phyloP scores from a whole-genome alignment of 2,888 invertebrate species.

The Perizoma affinitatum region DNA sequence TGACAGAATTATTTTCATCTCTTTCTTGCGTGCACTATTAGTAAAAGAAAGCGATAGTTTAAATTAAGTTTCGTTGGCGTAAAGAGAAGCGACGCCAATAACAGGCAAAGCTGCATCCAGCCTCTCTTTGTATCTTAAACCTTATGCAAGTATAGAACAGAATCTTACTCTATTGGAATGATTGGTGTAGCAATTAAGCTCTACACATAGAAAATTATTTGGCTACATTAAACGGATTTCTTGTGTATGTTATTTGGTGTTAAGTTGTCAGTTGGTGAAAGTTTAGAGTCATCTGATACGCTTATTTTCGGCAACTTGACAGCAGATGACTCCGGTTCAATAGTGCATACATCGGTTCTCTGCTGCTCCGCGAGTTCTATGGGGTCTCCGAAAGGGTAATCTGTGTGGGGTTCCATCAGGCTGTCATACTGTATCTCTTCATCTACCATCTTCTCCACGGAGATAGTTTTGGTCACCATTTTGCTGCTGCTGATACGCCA shows the following conservation, averaged over 20 bases:
- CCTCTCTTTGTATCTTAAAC: too few species aligned
- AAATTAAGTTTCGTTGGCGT: too few species aligned
- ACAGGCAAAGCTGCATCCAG: too few species aligned
- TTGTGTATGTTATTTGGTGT: not conserved
- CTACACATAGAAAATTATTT: not conserved
- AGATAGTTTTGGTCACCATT: constrained; percentile 5
- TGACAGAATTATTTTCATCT: too few species aligned
- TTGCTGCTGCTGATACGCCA: constrained; percentile 72
- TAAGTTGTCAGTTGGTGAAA: not conserved
- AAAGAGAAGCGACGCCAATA: too few species aligned
- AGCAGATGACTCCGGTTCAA: constrained; percentile 13
- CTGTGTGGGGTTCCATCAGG: not conserved
- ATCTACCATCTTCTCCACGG: constrained; percentile 15
- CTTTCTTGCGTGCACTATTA: too few species aligned
- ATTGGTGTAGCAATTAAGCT: not conserved
- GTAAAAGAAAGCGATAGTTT: too few species aligned
- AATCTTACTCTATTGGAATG: not conserved
- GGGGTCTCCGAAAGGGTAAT: not conserved
- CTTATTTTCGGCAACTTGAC: constrained; percentile 1
- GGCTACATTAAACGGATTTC: not conserved
- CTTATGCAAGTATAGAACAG: not conserved
- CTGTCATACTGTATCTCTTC: constrained; percentile 8
- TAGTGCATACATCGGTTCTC: constrained; percentile 3
- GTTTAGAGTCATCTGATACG: not conserved
- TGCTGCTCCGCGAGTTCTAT: constrained; percentile 1